A percentile compares a stretch with the other conserved stretches of the same genome.
Evolutionary conservation across 2,797 vertebrate genomes (phyloP).

Genomic region (Channa striata): DNA sequence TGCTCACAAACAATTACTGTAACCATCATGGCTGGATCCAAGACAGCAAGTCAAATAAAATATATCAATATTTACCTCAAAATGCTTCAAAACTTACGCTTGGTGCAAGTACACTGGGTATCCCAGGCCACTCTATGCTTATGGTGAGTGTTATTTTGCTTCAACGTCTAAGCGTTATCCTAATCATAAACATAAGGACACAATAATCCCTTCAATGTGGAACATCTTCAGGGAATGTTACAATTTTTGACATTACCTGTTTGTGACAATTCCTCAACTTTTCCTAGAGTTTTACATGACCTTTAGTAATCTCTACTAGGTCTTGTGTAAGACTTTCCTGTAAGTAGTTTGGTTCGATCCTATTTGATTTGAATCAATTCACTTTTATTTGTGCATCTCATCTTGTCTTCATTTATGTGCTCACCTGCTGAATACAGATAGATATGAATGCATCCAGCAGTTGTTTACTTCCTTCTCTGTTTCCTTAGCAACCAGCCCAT

Average conservation of each 20-base stretch:
- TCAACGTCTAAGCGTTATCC: no score
- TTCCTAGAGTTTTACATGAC: no score
- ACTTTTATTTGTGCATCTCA: not conserved
- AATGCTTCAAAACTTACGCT: no score
- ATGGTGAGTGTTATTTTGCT: no score
- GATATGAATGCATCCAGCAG: not conserved
- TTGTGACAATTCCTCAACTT: no score
- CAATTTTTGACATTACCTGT: not conserved
- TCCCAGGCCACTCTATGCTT: no score
- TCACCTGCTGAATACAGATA: not conserved
- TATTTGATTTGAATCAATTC: not conserved
- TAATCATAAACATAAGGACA: no score
- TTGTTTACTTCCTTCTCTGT: constrained; percentile 16
- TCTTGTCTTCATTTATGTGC: not conserved
- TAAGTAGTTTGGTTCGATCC: not conserved
- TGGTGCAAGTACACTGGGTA: no score
- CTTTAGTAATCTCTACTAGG: not conserved
- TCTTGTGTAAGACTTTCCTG: not conserved
- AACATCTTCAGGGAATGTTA: not conserved
- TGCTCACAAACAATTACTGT: no score
- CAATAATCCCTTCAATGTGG: not conserved
- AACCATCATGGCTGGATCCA: no score
- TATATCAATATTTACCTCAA: no score
- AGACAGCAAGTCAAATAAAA: no score
- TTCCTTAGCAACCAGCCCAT: constrained; percentile 21